Evolutionary conservation across 2,797 vertebrate species (phyloP), one percentile per base, ranked within the genome.

Genomic region (Cottoperca gobio): DNA sequence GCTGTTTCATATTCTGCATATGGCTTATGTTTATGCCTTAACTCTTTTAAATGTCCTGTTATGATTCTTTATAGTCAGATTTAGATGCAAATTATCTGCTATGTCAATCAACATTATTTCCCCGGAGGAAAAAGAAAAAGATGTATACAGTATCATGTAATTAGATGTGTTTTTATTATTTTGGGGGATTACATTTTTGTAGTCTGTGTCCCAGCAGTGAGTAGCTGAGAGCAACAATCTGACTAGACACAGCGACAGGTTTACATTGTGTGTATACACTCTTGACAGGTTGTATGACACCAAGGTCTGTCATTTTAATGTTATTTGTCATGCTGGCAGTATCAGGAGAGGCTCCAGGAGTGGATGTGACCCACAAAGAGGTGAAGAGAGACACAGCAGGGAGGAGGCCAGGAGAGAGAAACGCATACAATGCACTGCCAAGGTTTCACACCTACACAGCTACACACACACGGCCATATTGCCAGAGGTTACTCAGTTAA

Each of bases 401-500:
- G 65, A 60, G 61, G 74, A 72, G 42, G 70, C 37, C 67, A 59
- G 59, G 42, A 57, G 33, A 61, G 61, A 70, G 45, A 11, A 19
- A 55, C 78, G 68, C 39, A 65, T 60, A 68, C 26, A 43, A 31
- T 53, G 63, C 33, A 40, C 63, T 70, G 73, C 31, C 60, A 73
- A 81, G 62, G 60, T 76, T 68, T 13, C 63, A 73, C 75, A 75
- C 61, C 31, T 53, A 61, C 72, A 64, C 45, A 59, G 46, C 39
- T 14, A 31, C 62, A 79, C 39, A 79, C 39, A 60, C 55, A 23
- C 8, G 5, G 35, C 6, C 37, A 37, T 4, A 16, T n/a, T 76
- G 57, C 81, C 71, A 83, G 78, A 70, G 70, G 84, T 81, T 75
- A 66, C 66, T 84, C 68, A 60, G 73, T 50, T 79, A 78, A 57